A percentile compares a stretch with the other conserved stretches of the same genome.
phyloP scores from a whole-genome alignment of 1,140 invertebrate genomes.

The Scaptomyza pallida region DNA sequence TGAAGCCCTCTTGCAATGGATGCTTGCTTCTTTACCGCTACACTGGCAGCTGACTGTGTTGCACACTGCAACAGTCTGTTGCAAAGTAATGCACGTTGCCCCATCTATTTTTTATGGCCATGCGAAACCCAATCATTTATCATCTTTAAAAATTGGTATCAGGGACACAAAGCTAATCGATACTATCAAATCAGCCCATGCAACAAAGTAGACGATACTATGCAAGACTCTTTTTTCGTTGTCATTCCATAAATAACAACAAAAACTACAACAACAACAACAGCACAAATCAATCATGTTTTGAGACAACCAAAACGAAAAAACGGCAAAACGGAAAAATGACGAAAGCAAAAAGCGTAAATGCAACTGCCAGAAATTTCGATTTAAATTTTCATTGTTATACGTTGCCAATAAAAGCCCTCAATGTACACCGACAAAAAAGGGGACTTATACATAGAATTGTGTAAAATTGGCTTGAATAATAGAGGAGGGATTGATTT shows the following conservation, averaged over 20 bases:
- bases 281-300: constrained; percentile 42
- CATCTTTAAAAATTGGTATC: constrained; percentile 66
- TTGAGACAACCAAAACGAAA: constrained; percentile 9
- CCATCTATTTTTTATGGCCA: constrained; percentile 20
- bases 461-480: neutral
- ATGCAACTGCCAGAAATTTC: neutral
- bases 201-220: constrained; percentile 12
- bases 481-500: neutral
- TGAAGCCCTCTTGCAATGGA: constrained; percentile 13
- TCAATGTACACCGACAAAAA: neutral
- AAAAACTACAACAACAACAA: neutral
- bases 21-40: neutral
- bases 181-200: constrained; percentile 47
- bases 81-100: constrained; percentile 53
- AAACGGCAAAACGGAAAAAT: neutral
- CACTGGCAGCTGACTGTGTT: constrained; percentile 11
- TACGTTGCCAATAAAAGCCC: neutral
- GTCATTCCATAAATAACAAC: constrained; percentile 39
- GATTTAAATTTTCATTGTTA: constrained; percentile 4
- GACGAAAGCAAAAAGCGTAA: neutral
- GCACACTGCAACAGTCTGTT: constrained; percentile 33
- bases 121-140: constrained; percentile 61
- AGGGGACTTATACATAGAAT: neutral
- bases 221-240: constrained; percentile 10
- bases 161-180: constrained; percentile 70